Base-by-base conservation (phyloP, 2,797 vertebrate genomes). In the Odontamblyopus rebecca region DNA sequence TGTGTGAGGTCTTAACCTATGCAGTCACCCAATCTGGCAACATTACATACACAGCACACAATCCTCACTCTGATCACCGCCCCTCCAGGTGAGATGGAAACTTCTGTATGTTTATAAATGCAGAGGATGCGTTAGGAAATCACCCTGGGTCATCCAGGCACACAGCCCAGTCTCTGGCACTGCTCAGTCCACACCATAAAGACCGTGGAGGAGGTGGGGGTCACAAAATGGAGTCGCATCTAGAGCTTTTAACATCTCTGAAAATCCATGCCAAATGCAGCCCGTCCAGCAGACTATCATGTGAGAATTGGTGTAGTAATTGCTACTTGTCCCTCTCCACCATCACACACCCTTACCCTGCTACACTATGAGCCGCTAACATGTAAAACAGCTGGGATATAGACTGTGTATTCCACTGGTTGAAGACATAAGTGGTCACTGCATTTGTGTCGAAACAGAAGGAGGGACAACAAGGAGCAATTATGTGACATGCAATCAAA, bases 211-310 rank as follows among this genome's bases (percentile, higher is more conserved):
- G 41, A 61, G 48, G 30, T 5, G 75, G 76, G 64, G 82, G 86
- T 85, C 79, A 81, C 78, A 87, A 82, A 90, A 85, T 77, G 79
- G 82, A 76, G 83, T 79, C 54, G 51, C 74, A 53, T 91, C 85
- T 81, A 91, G 82, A 86, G 85, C 82, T 87, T 92, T 92, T 85
- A 89, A 91, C 90, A 82, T 89, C 85, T 75, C 82, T 85, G 84
- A 90, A 91, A 92, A 82, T 69, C 67, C 23, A 63, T 82, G 91
- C 91, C 91, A 93, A 89, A 51, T 26, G 15, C 41, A 59, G 78
- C 75, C 74, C 38, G 19, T 82, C 71, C 77, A 83, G 78, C 82
- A 71, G 76, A 71, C 82, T 77, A 84, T 83, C 76, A 38, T 75
- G 59, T 83, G 66, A 75, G 69, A 87, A 86, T 85, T 54, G 79